These are phyloP conservation scores for Phycodurus eques DNA, from an alignment of 2,113 vertebrate genomes.

Conservation along the genomic window DNA sequence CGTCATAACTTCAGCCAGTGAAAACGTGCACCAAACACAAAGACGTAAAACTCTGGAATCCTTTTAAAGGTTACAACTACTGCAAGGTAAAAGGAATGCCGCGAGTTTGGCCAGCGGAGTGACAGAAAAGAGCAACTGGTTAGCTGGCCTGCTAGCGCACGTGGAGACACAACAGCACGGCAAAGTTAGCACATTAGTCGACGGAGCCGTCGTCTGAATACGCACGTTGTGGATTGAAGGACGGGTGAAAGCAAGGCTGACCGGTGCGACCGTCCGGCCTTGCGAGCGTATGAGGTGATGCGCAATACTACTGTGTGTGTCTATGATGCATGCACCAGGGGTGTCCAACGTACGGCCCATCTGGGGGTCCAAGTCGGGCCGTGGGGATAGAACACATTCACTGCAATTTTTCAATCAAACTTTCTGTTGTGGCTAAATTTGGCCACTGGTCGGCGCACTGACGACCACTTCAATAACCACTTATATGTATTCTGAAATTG, in stretches of 20 bases:
- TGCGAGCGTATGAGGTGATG: constrained; percentile 45
- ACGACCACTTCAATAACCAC: no score
- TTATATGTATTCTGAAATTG: no score
- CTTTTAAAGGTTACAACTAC: constrained; percentile 66
- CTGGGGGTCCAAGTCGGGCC: no score
- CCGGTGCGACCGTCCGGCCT: constrained; percentile 60
- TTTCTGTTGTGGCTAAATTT: neutral
- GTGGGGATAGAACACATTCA: no score
- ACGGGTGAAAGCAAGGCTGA: constrained; percentile 71
- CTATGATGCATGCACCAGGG: constrained; percentile 61
- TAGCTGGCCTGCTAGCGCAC: constrained; percentile 63
- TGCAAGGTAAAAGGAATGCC: constrained; percentile 51
- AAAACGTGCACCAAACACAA: constrained; percentile 64
- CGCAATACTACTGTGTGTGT: constrained; percentile 58
- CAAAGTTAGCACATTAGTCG: constrained; percentile 63
- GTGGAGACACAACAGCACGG: constrained; percentile 62
- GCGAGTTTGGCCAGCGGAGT: neutral
- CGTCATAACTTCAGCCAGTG: constrained; percentile 72
- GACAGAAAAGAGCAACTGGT: constrained; percentile 61
- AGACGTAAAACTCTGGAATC: constrained; percentile 60
- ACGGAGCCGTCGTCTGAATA: constrained; percentile 58
- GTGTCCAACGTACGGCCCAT: constrained; percentile 17
- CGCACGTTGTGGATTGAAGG: constrained; percentile 51
- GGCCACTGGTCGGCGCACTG: no score
- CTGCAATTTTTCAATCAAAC: no score